Evolutionary conservation across 2,888 invertebrate species (phyloP).

Genomic region (Tipula unca): DNA sequence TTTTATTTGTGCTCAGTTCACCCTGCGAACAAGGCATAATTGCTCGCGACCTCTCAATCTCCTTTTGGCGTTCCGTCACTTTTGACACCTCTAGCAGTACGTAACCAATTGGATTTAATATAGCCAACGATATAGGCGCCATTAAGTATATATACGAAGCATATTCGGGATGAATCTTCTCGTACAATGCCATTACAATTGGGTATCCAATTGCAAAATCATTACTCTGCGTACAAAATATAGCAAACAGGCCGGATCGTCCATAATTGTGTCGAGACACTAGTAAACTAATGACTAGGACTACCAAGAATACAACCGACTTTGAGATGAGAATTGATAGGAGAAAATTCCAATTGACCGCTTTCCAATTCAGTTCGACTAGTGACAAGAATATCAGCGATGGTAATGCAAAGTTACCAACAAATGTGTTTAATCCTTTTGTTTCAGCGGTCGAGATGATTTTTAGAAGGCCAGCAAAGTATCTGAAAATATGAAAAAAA

Average conservation of each 20-base stretch:
- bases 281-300: slow-evolving; percentile 66
- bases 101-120: slow-evolving; percentile 88
- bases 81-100: slow-evolving; percentile 72
- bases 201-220: slow-evolving; percentile 96
- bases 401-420: slow-evolving; percentile 88
- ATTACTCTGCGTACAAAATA: slow-evolving; percentile 94
- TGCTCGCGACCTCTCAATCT: background rate
- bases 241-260: slow-evolving; percentile 82
- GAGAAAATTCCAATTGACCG: slow-evolving; percentile 89
- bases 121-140: slow-evolving; percentile 87
- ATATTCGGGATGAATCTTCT: slow-evolving; percentile 79
- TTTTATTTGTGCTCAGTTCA: slow-evolving; percentile 33
- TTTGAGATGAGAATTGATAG: slow-evolving; percentile 77
- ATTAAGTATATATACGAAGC: slow-evolving; percentile 83
- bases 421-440: slow-evolving; percentile 85
- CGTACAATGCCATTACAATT: slow-evolving; percentile 81
- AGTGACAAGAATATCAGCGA: slow-evolving; percentile 85
- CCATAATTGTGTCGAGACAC: slow-evolving; percentile 78
- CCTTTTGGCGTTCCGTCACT: slow-evolving; percentile 29
- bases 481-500: slow-evolving; percentile 47
- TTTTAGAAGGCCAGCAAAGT: slow-evolving; percentile 74
- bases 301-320: slow-evolving; percentile 71
- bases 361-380: slow-evolving; percentile 70
- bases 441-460: slow-evolving; percentile 74
- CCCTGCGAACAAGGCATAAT: background rate